These are phyloP conservation scores for Drosophila flavopinicola DNA, from an alignment of 2,888 invertebrate genomes.

Conservation along the genomic window DNA sequence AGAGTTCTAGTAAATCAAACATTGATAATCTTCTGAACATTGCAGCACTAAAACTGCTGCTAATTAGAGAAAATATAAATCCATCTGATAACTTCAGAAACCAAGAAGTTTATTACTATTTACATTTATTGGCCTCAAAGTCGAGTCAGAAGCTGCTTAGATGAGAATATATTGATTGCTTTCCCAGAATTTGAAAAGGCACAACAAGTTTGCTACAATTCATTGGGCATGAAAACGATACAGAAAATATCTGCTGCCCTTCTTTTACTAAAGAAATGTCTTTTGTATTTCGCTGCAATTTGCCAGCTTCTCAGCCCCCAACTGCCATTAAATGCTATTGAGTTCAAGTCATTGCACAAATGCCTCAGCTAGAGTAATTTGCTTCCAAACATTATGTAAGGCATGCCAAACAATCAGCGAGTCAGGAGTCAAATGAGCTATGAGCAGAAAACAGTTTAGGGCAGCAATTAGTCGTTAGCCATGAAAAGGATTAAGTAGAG, in stretches of 20 bases:
- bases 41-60: too few species aligned
- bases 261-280: background rate
- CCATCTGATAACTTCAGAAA: too few species aligned
- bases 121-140: too few species aligned
- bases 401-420: constrained; percentile 14
- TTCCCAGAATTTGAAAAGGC: background rate
- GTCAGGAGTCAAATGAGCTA: constrained; percentile 7
- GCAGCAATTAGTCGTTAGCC: constrained; percentile 14
- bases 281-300: constrained; percentile 29
- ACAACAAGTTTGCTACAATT: background rate
- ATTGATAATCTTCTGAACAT: too few species aligned
- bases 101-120: too few species aligned
- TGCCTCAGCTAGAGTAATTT: constrained; percentile 36
- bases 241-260: too few species aligned
- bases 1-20: too few species aligned
- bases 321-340: constrained; percentile 9
- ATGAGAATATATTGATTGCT: too few species aligned
- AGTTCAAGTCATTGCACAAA: constrained; percentile 37
- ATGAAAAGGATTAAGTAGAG: background rate
- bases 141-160: too few species aligned
- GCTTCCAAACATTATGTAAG: constrained; percentile 29
- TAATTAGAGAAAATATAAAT: too few species aligned
- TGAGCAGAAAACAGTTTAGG: constrained; percentile 3
- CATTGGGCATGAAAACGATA: background rate
- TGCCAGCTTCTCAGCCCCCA: constrained; percentile 9